Base-by-base conservation (phyloP, 1,140 invertebrate species). In the Mercenaria mercenaria region DNA sequence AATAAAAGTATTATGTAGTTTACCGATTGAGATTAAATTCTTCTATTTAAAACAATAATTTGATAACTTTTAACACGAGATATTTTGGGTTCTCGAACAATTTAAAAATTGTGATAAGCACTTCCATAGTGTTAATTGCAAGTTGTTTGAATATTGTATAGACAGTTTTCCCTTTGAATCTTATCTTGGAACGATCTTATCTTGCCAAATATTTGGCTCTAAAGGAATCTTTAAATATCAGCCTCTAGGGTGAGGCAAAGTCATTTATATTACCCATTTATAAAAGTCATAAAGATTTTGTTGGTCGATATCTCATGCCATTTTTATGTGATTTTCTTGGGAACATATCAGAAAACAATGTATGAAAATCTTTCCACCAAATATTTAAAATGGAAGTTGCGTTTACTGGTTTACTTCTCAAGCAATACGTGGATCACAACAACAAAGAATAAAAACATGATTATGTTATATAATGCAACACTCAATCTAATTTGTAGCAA, bases 141-240 rank as follows among this genome's bases (percentile, higher is more conserved):
- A 61, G 79, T 61, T 39, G 50, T 81, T 61, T 59, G 29, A 81
- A 59, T 39, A 59, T 37, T 41, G 72, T 76, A 59, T 77, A 32
- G 43, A 77, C n/a, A 18, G 20, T 23, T 37, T 81, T 61, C 15
- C 23, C 79, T 81, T 81, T 81, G 79, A 81, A 81, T 81, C 79
- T 81, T 59, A 81, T 81, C 79, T 81, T 37, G 47, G 29, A 81
- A 59, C 18, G 32, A 81, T 81, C 79, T 81, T 59, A 81, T 81
- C 79, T 39, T 15, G 3, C 37, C 59, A 81, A 81, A 59, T 81
- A 81, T 81, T 81, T 59, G 34, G 37, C 79, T 77, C 74, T 77
- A 77, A 77, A 52, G 74, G 74, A 77, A 74, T 74, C 43, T 47
- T 77, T 77, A 77, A 77, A 77, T 50, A 77, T 47, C 43, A 47